Conservation (phyloP, 2,113 vertebrate species). For the Prolemur simus region DNA sequence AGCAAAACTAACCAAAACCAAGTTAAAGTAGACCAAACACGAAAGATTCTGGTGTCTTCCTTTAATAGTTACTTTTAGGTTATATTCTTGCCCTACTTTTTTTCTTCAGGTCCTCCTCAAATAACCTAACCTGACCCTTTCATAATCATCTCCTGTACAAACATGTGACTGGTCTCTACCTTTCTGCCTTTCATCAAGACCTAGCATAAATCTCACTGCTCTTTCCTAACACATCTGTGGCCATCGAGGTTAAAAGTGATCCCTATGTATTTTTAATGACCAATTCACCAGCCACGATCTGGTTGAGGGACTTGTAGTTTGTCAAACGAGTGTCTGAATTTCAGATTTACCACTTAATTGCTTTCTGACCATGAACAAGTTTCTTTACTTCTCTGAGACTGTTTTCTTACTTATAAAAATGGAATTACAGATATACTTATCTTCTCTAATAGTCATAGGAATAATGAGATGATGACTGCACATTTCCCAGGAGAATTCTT, state of each 20-base stretch:
- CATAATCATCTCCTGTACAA: not conserved
- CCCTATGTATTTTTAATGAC: not conserved
- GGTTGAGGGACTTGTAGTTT: not conserved
- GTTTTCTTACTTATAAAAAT: not conserved
- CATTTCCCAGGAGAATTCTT: not conserved
- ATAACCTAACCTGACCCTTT: not conserved
- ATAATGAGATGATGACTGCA: not conserved
- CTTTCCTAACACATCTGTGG: not conserved
- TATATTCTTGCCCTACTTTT: not conserved
- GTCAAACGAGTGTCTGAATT: not conserved
- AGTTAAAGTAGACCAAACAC: not conserved
- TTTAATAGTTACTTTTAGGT: not conserved
- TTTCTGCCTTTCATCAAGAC: not conserved
- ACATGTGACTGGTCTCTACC: not conserved
- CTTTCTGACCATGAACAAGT: not conserved
- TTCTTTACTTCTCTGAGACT: not conserved
- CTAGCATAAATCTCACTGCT: not conserved
- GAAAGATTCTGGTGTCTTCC: not conserved
- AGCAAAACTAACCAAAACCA: not conserved
- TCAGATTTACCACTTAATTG: not conserved
- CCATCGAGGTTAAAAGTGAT: not conserved
- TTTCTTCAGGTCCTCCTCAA: not conserved
- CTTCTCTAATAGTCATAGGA: not conserved
- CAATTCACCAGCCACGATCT: not conserved
- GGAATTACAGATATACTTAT: not conserved